A percentile compares a stretch with the other conserved stretches of the same genome.
Conservation (phyloP, 2,797 vertebrate genomes). For the Tapirus indicus region DNA sequence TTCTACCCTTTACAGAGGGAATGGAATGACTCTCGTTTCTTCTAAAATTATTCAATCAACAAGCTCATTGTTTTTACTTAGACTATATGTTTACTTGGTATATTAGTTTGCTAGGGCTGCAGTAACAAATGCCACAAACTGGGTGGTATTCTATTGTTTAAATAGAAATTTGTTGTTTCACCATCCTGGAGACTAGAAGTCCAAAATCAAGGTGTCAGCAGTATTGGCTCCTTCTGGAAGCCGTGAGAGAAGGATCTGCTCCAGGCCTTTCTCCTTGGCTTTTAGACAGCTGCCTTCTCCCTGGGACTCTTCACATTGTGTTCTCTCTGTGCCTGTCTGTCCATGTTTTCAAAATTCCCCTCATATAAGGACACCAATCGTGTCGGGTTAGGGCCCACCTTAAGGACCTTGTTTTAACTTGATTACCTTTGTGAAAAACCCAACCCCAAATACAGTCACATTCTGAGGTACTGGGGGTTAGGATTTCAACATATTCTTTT, state of each 20-base stretch:
- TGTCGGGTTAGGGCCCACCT: not conserved
- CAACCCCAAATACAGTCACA: not conserved
- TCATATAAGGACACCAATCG: not conserved
- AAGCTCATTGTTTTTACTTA: not conserved
- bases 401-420: not conserved
- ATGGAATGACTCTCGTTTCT: not conserved
- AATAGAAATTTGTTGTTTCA: not conserved
- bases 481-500: not conserved
- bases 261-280: not conserved
- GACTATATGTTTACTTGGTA: not conserved
- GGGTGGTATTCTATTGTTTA: no score
- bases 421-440: not conserved
- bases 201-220: not conserved
- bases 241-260: not conserved
- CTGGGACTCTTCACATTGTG: not conserved
- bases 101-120: not conserved
- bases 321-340: not conserved
- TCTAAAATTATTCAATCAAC: slow-evolving; percentile 17
- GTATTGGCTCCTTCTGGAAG: not conserved
- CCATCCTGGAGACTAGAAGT: not conserved
- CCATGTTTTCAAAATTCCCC: not conserved
- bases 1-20: not conserved
- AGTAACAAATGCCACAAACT: not conserved
- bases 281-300: not conserved
- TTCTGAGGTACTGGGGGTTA: not conserved